Conservation (phyloP, 2,888 invertebrate genomes). For the Diadromus collaris region DNA sequence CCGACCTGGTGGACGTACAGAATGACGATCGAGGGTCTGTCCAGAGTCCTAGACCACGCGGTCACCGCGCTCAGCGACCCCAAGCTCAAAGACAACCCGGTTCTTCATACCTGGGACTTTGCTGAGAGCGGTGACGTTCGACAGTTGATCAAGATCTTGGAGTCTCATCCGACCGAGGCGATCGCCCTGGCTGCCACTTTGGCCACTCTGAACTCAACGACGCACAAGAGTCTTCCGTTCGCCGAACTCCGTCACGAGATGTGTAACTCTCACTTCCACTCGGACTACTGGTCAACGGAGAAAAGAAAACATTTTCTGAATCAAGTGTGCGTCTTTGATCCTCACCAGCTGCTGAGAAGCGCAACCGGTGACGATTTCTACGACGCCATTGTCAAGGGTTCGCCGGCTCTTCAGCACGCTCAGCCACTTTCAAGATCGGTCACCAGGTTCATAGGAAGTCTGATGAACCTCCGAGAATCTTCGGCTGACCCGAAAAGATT, state of each 20-base stretch:
- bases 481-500: slow-evolving; percentile 46
- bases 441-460: slow-evolving; percentile 64
- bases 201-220: slow-evolving; percentile 57
- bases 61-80: slow-evolving; percentile 63
- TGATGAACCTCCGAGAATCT: slow-evolving; percentile 53
- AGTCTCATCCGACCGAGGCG: slow-evolving; percentile 71
- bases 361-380: slow-evolving; percentile 71
- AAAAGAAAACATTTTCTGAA: slow-evolving; percentile 67
- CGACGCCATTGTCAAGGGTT: slow-evolving; percentile 59
- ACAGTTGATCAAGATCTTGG: slow-evolving; percentile 72
- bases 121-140: slow-evolving; percentile 69
- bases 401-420: slow-evolving; percentile 40
- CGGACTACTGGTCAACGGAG: slow-evolving; percentile 68
- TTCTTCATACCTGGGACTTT: slow-evolving; percentile 70
- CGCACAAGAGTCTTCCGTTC: slow-evolving; percentile 44
- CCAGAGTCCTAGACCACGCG: slow-evolving; percentile 69
- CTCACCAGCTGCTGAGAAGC: slow-evolving; percentile 69
- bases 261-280: slow-evolving; percentile 67
- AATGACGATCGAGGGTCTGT: slow-evolving; percentile 69
- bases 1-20: slow-evolving; percentile 62
- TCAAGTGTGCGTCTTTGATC: slow-evolving; percentile 74
- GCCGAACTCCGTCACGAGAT: slow-evolving; percentile 65
- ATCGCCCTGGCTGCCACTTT: slow-evolving; percentile 69
- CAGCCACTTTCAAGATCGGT: slow-evolving; percentile 66
- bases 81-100: slow-evolving; percentile 48